phyloP scores from a whole-genome alignment of 2,888 invertebrate species.

The Eledone cirrhosa region DNA sequence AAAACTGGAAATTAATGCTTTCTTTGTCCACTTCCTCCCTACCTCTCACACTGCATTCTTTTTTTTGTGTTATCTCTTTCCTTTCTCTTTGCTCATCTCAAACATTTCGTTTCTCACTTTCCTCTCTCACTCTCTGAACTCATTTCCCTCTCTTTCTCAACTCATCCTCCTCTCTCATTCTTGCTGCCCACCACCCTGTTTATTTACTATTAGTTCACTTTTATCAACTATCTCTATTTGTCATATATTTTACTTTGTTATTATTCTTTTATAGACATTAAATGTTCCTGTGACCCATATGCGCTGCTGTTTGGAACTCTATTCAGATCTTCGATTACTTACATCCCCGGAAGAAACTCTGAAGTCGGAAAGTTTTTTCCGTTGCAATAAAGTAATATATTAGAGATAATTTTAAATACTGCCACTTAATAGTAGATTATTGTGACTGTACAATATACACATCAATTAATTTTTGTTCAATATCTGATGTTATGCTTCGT shows the following conservation, averaged over 20 bases:
- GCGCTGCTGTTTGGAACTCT: constrained; percentile 69
- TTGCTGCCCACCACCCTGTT: not conserved
- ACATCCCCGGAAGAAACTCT: constrained; percentile 58
- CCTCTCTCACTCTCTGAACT: not conserved
- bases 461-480: no score
- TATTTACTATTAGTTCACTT: no score
- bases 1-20: no score
- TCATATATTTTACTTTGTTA: not conserved
- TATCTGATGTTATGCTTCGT: no score
- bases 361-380: constrained; percentile 65
- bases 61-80: no score
- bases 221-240: not conserved
- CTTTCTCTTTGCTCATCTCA: no score
- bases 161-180: not conserved
- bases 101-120: no score
- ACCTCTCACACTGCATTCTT: no score
- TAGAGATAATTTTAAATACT: no score
- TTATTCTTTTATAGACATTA: constrained; percentile 44
- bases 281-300: constrained; percentile 57
- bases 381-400: constrained; percentile 64
- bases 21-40: no score
- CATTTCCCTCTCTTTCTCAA: not conserved
- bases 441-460: no score
- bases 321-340: constrained; percentile 65
- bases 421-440: no score